Base-by-base conservation (phyloP, 1,140 invertebrate genomes). In the Palaemon carinicauda region DNA sequence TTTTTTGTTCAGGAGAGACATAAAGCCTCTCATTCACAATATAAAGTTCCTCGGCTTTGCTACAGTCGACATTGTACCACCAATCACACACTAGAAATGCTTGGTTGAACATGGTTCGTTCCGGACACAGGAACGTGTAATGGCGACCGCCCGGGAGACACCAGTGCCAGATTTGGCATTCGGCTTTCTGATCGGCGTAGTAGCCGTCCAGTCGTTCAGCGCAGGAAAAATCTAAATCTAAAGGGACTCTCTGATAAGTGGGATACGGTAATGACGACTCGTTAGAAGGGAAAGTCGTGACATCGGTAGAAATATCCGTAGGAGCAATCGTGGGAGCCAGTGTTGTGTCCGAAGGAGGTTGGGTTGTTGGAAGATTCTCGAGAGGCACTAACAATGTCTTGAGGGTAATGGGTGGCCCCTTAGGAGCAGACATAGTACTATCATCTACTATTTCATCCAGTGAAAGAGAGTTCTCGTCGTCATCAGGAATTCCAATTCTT, bases 131-230 rank as follows among this genome's bases (percentile, higher is more conserved):
- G 50, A 82, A 82, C 15, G 65, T 60, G 80, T 82, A 82, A 14
- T 73, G 60, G 51, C 56, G 27, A n/a, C 14, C 82, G n/a, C 82
- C 33, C 19, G 95, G 95, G 41, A 96, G 92, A 89, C 96, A 96
- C 95, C 95, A 96, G 88, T 96, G 96, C 95, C 95, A 96, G 1
- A 96, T 95, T 92, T 96, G 96, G 91, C 96, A 96, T 91, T 94
- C 94, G 10, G 96, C 95, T 90, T 96, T 95, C 1, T 95, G 95
- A 91, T 96, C 95, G 17, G 95, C 96, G 90, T 96, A 96, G 90
- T 96, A 96, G 69, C 96, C 96, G 2, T 95, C 95, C 51, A 89
- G 73, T 69, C 80, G 94, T 87, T 95, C 94, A 89, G 94, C 93
- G 89, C 96, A 96, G 53, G 94, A 94, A 90, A 96, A 96, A 3